Conservation (phyloP, 1,140 invertebrate genomes). For the Heterodera carotae region DNA sequence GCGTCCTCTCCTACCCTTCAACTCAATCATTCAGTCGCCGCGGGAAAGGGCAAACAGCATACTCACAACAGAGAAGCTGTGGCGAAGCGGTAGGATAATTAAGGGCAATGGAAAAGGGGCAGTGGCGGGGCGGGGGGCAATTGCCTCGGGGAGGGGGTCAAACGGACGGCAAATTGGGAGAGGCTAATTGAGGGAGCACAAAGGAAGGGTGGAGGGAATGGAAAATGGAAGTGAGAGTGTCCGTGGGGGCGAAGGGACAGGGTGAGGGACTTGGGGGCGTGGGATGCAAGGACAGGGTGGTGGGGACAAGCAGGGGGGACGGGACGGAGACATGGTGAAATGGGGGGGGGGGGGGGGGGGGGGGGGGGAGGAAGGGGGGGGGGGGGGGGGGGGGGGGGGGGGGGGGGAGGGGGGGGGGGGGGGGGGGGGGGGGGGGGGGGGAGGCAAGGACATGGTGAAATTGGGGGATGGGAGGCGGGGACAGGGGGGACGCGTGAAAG, state of each 20-base stretch:
- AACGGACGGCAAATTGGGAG: constrained; percentile 9
- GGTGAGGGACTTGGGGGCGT: neutral
- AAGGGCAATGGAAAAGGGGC: neutral
- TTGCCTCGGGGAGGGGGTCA: constrained; percentile 10
- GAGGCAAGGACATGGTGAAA: neutral
- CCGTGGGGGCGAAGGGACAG: neutral
- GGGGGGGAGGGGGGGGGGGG: neutral
- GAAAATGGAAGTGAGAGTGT: neutral
- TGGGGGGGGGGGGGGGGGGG: neutral
- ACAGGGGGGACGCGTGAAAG: neutral
- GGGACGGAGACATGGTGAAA: neutral
- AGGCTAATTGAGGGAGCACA: constrained; percentile 11
- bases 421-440: neutral
- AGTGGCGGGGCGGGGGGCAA: neutral
- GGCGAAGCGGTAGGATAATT: neutral
- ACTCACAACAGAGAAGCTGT: constrained; percentile 2
- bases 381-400: neutral
- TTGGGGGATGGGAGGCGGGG: neutral
- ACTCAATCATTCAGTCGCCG: neutral
- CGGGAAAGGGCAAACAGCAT: constrained; percentile 11
- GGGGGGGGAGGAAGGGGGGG: neutral
- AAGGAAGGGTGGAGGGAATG: neutral
- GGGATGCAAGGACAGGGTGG: neutral
- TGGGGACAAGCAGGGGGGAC: neutral
- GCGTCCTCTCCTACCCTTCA: neutral